Conservation (phyloP, 2,888 invertebrate genomes). For the Automeris io region DNA sequence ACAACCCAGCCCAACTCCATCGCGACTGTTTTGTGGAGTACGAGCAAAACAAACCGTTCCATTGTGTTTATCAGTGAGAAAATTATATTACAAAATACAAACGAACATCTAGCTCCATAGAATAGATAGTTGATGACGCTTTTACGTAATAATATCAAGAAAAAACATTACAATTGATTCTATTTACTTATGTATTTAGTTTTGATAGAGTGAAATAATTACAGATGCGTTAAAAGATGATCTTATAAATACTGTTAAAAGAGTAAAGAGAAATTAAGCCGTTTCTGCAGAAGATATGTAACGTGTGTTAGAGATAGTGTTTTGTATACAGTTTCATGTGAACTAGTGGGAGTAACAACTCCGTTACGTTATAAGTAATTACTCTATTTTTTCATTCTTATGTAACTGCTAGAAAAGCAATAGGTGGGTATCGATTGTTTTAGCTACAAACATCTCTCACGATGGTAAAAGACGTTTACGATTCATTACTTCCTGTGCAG, state of each 20-base stretch:
- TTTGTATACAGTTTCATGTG: constrained; percentile 52
- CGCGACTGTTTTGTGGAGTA: constrained; percentile 42
- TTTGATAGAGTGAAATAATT: too few relatives aligned
- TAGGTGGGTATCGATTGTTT: constrained; percentile 71
- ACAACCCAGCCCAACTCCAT: constrained; percentile 25
- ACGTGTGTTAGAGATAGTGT: constrained; percentile 12
- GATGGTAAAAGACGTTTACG: constrained; percentile 46
- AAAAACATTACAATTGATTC: constrained; percentile 16
- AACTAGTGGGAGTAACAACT: constrained; percentile 41
- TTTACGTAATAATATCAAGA: constrained; percentile 10
- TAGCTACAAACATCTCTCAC: constrained; percentile 46
- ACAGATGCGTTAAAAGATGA: too few relatives aligned
- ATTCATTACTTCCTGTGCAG: constrained; percentile 29
- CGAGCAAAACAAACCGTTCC: constrained; percentile 56
- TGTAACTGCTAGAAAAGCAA: constrained; percentile 55
- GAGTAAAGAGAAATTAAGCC: too few relatives aligned
- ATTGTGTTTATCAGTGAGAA: constrained; percentile 67
- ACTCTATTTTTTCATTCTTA: constrained; percentile 54
- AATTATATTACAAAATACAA: constrained; percentile 53
- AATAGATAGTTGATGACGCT: constrained; percentile 14
- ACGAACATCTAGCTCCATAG: constrained; percentile 34
- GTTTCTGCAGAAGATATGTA: background rate
- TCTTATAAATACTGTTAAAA: too few relatives aligned
- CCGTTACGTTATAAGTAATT: constrained; percentile 29
- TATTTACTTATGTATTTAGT: too few relatives aligned